Percentiles rank a stretch among this genome's conserved stretches.
Evolutionary conservation across 2,797 vertebrate species (phyloP).

Genomic region (Acipenser oxyrinchus): DNA sequence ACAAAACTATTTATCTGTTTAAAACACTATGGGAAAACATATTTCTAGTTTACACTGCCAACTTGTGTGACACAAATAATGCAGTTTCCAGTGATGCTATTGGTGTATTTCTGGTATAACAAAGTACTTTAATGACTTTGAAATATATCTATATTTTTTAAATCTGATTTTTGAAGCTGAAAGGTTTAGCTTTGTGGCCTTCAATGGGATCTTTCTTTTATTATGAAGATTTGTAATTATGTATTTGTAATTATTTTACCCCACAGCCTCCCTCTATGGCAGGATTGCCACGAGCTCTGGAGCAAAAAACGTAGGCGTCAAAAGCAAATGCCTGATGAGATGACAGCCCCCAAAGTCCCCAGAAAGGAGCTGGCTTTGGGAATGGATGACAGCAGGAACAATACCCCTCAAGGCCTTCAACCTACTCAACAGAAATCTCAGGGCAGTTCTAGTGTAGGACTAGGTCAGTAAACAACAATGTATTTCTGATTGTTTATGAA

Average conservation of each 20-base stretch:
- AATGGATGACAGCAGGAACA: constrained; percentile 90
- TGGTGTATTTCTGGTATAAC: too few species aligned
- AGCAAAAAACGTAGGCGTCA: constrained; percentile 95
- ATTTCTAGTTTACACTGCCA: too few species aligned
- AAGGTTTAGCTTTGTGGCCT: background rate
- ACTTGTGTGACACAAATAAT: too few species aligned
- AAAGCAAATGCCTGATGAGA: constrained; percentile 90
- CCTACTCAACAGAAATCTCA: constrained; percentile 74
- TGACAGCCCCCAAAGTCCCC: constrained; percentile 76
- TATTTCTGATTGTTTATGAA: background rate
- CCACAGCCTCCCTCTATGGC: constrained; percentile 88
- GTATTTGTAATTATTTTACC: background rate
- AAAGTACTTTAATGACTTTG: too few species aligned
- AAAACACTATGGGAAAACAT: too few species aligned
- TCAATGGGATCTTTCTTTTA: background rate
- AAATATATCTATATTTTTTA: too few species aligned
- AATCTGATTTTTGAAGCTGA: too few species aligned
- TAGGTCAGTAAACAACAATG: constrained; percentile 64
- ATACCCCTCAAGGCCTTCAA: constrained; percentile 85
- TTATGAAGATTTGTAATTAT: background rate
- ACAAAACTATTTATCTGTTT: too few species aligned
- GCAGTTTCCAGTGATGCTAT: too few species aligned
- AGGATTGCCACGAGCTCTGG: constrained; percentile 97
- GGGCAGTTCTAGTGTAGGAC: constrained; percentile 59
- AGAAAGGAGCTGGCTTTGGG: constrained; percentile 83